These are phyloP conservation scores for Synergus laeviventris DNA, from an alignment of 2,888 invertebrate genomes.

Conservation along the genomic window DNA sequence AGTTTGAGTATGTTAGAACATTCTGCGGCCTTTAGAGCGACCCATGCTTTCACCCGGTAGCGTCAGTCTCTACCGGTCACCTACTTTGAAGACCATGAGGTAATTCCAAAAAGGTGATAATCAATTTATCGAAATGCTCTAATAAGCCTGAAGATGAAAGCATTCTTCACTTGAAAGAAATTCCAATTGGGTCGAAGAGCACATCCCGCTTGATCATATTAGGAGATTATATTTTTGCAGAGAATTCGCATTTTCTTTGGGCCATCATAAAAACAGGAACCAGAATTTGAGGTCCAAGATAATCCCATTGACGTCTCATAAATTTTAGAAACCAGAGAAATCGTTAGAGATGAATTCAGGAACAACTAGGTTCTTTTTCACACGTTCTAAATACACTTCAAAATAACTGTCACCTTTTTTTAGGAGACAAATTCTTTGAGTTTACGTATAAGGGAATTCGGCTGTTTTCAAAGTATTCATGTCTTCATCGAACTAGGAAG, in stretches of 20 bases:
- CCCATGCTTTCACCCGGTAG: constrained; percentile 64
- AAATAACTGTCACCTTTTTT: constrained; percentile 5
- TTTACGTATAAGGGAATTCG: not conserved
- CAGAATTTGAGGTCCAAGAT: not conserved
- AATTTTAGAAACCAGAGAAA: constrained; percentile 7
- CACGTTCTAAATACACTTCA: not conserved
- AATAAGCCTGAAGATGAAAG: not conserved
- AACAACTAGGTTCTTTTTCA: not conserved
- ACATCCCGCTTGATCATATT: not conserved
- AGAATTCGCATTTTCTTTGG: too few relatives aligned
- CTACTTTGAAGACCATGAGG: constrained; percentile 55
- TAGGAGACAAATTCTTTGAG: not conserved
- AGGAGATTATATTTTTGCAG: not conserved
- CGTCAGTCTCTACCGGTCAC: constrained; percentile 57
- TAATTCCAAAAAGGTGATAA: constrained; percentile 43
- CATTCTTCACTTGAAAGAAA: not conserved
- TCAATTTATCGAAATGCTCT: not conserved
- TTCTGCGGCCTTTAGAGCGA: constrained; percentile 60
- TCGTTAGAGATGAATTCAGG: not conserved
- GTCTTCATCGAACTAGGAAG: constrained; percentile 52
- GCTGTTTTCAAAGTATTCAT: not conserved
- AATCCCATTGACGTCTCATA: not conserved
- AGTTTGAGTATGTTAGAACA: constrained; percentile 46
- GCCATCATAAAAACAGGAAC: not conserved
- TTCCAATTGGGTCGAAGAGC: not conserved